These are phyloP conservation scores for Gambusia yucatana DNA, from an alignment of 2,797 vertebrate genomes.

Conservation along the genomic window DNA sequence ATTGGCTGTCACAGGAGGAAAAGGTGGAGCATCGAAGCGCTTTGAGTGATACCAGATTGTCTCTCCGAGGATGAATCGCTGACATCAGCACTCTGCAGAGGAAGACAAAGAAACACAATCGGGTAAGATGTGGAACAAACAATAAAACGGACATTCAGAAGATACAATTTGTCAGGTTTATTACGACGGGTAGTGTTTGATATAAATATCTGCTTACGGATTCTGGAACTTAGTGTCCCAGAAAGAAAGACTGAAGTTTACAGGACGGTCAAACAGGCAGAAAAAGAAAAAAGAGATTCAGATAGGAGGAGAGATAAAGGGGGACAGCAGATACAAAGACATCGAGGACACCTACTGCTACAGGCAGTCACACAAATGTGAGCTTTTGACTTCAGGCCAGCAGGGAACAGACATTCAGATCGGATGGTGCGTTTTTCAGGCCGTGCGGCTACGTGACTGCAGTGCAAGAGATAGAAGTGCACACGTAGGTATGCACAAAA, in stretches of 20 bases:
- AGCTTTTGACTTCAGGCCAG: constrained; percentile 11
- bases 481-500: constrained; percentile 8
- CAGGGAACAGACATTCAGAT: constrained; percentile 3
- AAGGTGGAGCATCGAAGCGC: constrained; percentile 41
- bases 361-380: constrained; percentile 32
- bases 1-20: constrained; percentile 53
- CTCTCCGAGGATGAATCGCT: constrained; percentile 53
- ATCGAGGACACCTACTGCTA: constrained; percentile 55
- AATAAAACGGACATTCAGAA: constrained; percentile 45
- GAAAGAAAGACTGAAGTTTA: constrained; percentile 32
- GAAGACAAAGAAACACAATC: constrained; percentile 9
- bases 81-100: constrained; percentile 81
- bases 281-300: constrained; percentile 20
- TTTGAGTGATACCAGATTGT: constrained; percentile 55
- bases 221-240: constrained; percentile 45
- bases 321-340: constrained; percentile 27
- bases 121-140: constrained; percentile 50
- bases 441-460: neutral
- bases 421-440: neutral
- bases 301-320: constrained; percentile 33
- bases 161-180: constrained; percentile 63
- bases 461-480: neutral
- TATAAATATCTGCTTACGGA: constrained; percentile 49
- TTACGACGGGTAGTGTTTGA: constrained; percentile 32
- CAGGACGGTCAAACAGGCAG: constrained; percentile 21